Conservation (phyloP, 2,888 invertebrate genomes). For the Xylota sylvarum region DNA sequence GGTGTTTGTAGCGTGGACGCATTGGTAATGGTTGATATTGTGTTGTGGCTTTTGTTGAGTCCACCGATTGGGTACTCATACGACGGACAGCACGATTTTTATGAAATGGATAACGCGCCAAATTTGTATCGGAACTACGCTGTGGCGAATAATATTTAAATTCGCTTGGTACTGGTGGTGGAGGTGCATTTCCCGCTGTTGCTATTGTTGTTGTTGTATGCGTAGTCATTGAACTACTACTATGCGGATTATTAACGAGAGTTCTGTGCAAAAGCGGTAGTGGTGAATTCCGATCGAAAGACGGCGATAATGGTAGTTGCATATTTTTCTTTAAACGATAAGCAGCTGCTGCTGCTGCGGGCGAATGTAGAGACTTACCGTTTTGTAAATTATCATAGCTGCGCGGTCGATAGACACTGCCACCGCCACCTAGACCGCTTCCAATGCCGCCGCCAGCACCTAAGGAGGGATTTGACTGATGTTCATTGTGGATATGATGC, state of each 20-base stretch:
- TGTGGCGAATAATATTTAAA: constrained; percentile 85
- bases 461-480: constrained; percentile 83
- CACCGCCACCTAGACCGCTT: constrained; percentile 80
- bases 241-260: constrained; percentile 77
- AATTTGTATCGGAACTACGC: constrained; percentile 81
- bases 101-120: constrained; percentile 83
- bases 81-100: constrained; percentile 83
- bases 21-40: constrained; percentile 83
- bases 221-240: constrained; percentile 71
- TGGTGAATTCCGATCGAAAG: constrained; percentile 84
- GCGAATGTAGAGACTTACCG: constrained; percentile 84
- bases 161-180: constrained; percentile 83
- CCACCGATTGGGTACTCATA: constrained; percentile 84
- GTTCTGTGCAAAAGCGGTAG: constrained; percentile 83
- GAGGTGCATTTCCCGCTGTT: constrained; percentile 82
- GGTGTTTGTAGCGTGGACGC: constrained; percentile 83
- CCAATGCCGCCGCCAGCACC: constrained; percentile 80
- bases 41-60: constrained; percentile 83
- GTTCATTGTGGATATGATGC: constrained; percentile 53
- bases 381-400: constrained; percentile 85
- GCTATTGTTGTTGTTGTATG: constrained; percentile 81
- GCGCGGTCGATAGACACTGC: constrained; percentile 83
- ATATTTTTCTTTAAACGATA: constrained; percentile 82
- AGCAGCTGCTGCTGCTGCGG: constrained; percentile 81
- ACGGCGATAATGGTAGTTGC: constrained; percentile 84